Conservation (phyloP, 2,797 vertebrate genomes). For the Gorsachius magnificus region DNA sequence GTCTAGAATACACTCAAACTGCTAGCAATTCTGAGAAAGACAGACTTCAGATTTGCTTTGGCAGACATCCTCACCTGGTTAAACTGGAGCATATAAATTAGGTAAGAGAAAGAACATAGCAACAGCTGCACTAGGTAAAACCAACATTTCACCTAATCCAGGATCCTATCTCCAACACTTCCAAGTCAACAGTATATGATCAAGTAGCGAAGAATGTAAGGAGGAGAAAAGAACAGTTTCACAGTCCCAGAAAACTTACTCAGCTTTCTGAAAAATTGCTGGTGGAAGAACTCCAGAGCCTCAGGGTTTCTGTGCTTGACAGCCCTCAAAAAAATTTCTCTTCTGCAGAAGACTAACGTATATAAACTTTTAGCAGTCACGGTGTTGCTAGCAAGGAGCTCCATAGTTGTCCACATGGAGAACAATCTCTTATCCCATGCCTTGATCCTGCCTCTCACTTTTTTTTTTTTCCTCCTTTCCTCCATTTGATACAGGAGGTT, state of each 20-base stretch:
- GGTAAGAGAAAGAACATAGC: background rate
- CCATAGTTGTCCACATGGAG: background rate
- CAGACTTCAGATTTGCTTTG: background rate
- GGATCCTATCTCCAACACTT: background rate
- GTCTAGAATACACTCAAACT: background rate
- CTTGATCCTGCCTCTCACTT: background rate
- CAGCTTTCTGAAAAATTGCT: background rate
- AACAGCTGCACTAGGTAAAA: background rate
- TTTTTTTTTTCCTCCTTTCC: background rate
- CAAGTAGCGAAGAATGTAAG: background rate
- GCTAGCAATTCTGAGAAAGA: background rate
- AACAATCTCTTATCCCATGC: background rate
- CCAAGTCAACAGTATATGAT: background rate
- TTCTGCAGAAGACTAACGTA: background rate
- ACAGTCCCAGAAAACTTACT: background rate
- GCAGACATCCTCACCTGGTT: background rate
- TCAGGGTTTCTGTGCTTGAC: background rate
- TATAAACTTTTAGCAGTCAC: background rate
- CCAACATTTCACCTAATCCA: background rate
- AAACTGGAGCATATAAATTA: background rate
- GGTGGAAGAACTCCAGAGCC: background rate
- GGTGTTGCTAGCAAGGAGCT: background rate
- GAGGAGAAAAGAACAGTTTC: background rate
- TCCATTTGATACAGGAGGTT: background rate
- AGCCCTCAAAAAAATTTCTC: background rate